A percentile compares a stretch with the other conserved stretches of the same genome.
phyloP scores from a whole-genome alignment of 2,113 vertebrate species.

The Parus major region DNA sequence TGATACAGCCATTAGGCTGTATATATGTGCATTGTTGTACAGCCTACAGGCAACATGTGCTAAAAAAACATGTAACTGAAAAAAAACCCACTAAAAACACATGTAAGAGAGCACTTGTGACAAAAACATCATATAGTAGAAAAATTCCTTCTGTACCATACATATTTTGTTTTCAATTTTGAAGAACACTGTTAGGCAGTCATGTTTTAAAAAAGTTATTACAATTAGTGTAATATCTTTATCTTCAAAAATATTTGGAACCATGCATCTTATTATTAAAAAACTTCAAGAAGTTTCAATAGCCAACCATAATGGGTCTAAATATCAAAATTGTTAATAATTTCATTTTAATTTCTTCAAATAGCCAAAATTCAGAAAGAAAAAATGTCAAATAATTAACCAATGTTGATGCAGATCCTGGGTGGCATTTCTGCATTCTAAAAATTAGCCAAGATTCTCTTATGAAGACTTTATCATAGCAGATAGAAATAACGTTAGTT shows the following conservation, averaged over 20 bases:
- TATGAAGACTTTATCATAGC: neutral
- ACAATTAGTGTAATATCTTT: neutral
- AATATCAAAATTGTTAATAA: neutral
- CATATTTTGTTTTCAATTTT: neutral
- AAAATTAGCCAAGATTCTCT: neutral
- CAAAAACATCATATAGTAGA: neutral
- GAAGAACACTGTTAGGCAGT: neutral
- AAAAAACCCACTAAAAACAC: neutral
- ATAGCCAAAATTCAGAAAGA: neutral
- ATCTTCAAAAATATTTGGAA: neutral
- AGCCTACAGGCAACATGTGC: neutral
- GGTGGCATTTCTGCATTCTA: neutral
- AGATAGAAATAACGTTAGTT: neutral
- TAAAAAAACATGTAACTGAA: neutral
- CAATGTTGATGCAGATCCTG: neutral
- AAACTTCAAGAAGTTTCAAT: neutral
- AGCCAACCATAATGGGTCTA: rapidly evolving
- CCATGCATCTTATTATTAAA: neutral
- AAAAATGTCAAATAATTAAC: neutral
- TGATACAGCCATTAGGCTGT: neutral
- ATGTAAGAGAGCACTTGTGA: neutral
- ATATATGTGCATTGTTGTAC: neutral
- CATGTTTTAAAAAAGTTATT: neutral
- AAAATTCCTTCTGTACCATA: neutral
- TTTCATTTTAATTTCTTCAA: neutral